Conservation (phyloP, 2,113 vertebrate genomes). For the Rhadina sibilatrix region DNA sequence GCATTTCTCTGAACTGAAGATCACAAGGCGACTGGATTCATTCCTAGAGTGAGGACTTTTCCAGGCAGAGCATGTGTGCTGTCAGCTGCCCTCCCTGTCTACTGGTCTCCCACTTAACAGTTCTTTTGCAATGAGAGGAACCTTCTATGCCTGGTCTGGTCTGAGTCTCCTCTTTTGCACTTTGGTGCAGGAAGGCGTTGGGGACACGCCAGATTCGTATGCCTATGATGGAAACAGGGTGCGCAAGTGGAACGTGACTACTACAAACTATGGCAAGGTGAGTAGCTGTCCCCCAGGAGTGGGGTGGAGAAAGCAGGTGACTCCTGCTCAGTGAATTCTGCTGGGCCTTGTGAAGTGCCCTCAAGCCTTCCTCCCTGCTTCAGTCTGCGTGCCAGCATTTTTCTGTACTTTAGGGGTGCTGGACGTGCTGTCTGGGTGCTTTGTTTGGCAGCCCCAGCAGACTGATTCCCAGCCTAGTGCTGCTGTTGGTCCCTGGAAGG, state of each 20-base stretch:
- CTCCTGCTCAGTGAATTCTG: background rate
- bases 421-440: background rate
- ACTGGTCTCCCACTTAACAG: background rate
- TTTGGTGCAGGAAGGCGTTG: constrained; percentile 88
- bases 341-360: background rate
- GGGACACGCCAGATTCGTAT: constrained; percentile 93
- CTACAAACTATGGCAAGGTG: constrained; percentile 97
- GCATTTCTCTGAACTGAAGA: background rate
- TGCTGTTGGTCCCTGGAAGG: background rate
- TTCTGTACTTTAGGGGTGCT: background rate
- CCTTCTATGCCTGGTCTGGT: background rate
- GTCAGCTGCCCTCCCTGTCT: background rate
- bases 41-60: background rate
- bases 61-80: background rate
- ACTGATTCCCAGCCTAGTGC: background rate
- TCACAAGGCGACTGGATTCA: background rate
- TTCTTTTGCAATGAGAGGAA: background rate
- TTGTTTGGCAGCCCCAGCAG: background rate
- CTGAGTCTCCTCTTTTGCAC: background rate
- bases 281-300: constrained; percentile 8
- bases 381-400: background rate
- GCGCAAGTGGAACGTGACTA: constrained; percentile 97
- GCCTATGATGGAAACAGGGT: constrained; percentile 97
- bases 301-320: background rate
- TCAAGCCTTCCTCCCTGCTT: background rate